A percentile compares a stretch with the other conserved stretches of the same genome.
Evolutionary conservation across 1,140 invertebrate species (phyloP).

Genomic region (Caenorhabditis brenneri): DNA sequence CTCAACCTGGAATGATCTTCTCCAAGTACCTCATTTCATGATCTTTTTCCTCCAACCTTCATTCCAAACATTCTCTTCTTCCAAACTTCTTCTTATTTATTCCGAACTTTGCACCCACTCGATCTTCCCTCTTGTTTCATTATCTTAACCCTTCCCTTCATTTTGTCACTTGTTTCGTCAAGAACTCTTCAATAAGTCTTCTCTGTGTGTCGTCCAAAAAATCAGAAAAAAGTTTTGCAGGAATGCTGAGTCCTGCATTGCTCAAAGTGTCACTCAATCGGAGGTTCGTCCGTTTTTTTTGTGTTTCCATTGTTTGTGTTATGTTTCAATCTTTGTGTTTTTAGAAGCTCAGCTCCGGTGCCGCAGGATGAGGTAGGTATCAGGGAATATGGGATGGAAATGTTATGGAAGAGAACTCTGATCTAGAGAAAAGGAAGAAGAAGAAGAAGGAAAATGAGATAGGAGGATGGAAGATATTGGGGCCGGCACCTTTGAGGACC

Average conservation of each 20-base stretch:
- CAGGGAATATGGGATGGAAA: neutral
- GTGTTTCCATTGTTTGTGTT: slow-evolving; percentile 10
- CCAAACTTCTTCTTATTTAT: no score
- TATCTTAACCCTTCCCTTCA: neutral
- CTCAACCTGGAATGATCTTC: neutral
- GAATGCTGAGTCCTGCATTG: slow-evolving; percentile 41
- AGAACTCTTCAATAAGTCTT: no score
- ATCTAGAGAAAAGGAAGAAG: neutral
- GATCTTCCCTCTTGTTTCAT: neutral
- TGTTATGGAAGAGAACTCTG: slow-evolving; percentile 6
- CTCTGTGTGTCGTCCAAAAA: neutral
- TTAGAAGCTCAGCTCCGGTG: slow-evolving; percentile 21
- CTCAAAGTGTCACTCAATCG: slow-evolving; percentile 43
- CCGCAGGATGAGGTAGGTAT: slow-evolving; percentile 18
- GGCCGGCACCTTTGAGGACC: slow-evolving; percentile 30
- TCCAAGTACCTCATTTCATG: slow-evolving; percentile 14
- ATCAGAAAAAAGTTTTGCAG: slow-evolving; percentile 23
- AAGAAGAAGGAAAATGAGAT: neutral
- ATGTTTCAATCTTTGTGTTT: slow-evolving; percentile 30
- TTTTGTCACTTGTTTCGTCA: neutral
- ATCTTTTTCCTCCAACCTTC: neutral
- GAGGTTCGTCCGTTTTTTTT: slow-evolving; percentile 5
- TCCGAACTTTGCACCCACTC: neutral
- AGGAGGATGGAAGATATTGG: neutral
- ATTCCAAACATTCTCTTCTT: slow-evolving; percentile 6